Percentiles rank a stretch among this genome's conserved stretches.
These are phyloP conservation scores for Drosophila helvetica DNA, from an alignment of 2,888 invertebrate species.

Conservation along the genomic window DNA sequence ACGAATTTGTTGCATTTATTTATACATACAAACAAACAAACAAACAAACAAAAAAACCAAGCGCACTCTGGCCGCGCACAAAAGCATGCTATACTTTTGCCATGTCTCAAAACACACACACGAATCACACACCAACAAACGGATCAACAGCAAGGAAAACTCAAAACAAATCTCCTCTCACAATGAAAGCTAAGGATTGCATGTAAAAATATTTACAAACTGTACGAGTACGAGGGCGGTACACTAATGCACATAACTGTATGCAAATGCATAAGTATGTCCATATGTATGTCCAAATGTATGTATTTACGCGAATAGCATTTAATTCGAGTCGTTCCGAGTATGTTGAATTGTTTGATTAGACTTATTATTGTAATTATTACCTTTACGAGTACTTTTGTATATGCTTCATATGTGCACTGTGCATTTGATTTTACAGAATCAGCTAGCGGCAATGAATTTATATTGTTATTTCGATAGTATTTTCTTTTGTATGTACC, in stretches of 20 bases:
- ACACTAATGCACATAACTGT: too few relatives aligned
- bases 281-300: conserved; percentile 47
- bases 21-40: conserved; percentile 7
- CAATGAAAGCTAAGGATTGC: conserved; percentile 34
- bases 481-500: conserved; percentile 69
- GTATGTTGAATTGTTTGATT: conserved; percentile 71
- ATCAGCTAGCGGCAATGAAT: conserved; percentile 58
- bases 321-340: conserved; percentile 62
- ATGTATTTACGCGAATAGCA: conserved; percentile 79
- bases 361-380: conserved; percentile 64
- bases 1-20: conserved; percentile 40
- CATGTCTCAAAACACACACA: conserved; percentile 27
- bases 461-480: conserved; percentile 69
- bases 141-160: conserved; percentile 50
- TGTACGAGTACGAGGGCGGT: conserved; percentile 3
- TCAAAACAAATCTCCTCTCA: conserved; percentile 44
- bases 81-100: conserved; percentile 41
- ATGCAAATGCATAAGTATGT: conserved; percentile 21
- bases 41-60: conserved; percentile 13
- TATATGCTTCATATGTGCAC: conserved; percentile 30
- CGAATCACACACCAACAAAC: conserved; percentile 1
- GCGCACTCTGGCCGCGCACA: conserved; percentile 33
- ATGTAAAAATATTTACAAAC: conserved; percentile 26
- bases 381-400: conserved; percentile 28
- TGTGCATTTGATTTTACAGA: conserved; percentile 65